Evolutionary conservation across 2,113 vertebrate species (phyloP).

Genomic region (Antechinus flavipes): DNA sequence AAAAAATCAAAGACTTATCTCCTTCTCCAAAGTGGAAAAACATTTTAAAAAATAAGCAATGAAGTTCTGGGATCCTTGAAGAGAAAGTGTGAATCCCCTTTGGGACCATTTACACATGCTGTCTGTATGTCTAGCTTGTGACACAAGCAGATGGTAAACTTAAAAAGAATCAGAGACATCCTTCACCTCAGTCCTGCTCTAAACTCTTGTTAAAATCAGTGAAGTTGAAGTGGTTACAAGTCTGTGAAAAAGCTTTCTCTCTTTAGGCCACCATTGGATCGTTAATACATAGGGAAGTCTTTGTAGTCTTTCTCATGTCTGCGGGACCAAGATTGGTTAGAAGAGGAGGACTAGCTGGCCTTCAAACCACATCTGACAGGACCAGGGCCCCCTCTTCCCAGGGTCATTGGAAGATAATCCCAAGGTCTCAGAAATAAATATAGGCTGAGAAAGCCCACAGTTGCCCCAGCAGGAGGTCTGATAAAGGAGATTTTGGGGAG

Average conservation of each 20-base stretch:
- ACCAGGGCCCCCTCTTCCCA: background rate
- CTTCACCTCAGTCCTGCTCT: background rate
- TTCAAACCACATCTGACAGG: background rate
- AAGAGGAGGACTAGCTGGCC: background rate
- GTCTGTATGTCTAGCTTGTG: background rate
- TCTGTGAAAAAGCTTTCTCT: background rate
- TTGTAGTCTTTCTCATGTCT: background rate
- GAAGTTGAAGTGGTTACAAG: background rate
- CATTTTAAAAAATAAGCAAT: background rate
- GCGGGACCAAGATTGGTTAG: background rate
- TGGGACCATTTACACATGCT: background rate
- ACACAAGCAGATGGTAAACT: background rate
- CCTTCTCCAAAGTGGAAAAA: background rate
- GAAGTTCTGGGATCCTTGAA: background rate
- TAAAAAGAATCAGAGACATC: background rate
- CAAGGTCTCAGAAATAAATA: background rate
- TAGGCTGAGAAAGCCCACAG: background rate
- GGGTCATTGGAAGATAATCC: background rate
- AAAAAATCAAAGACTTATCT: background rate
- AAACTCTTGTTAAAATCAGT: background rate
- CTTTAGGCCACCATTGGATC: background rate
- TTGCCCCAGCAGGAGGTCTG: background rate
- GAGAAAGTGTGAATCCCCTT: background rate
- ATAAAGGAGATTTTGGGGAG: background rate
- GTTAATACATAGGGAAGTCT: background rate